These are phyloP conservation scores for Adineta ricciae DNA, from an alignment of 2,888 invertebrate genomes.

Conservation along the genomic window DNA sequence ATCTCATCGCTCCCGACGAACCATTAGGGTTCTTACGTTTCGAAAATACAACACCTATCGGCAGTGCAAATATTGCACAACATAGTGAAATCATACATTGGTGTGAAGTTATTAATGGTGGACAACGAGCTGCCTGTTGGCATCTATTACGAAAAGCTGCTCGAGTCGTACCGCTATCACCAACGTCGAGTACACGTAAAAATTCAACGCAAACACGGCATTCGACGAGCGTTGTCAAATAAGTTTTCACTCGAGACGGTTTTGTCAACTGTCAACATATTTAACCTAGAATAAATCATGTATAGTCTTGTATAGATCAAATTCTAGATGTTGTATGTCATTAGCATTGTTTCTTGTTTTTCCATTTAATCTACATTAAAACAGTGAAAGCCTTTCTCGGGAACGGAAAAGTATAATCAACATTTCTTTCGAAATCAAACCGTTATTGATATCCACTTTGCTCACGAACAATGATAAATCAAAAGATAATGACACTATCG, in stretches of 20 bases:
- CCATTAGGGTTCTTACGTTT: constrained; percentile 42
- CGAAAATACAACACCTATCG: constrained; percentile 50
- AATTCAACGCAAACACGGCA: neutral
- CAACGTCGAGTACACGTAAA: neutral
- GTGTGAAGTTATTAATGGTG: constrained; percentile 7
- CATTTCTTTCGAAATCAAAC: too few relatives aligned
- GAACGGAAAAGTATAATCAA: neutral
- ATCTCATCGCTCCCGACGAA: constrained; percentile 57
- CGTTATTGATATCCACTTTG: too few relatives aligned
- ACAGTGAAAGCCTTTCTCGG: neutral
- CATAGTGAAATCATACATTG: constrained; percentile 22
- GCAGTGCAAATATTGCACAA: neutral
- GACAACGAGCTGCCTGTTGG: constrained; percentile 5
- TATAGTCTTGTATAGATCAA: neutral
- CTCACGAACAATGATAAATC: too few relatives aligned
- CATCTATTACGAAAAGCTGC: constrained; percentile 3
- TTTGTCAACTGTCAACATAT: neutral
- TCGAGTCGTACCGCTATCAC: neutral
- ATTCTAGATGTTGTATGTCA: neutral
- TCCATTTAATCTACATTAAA: neutral
- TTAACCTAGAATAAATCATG: neutral
- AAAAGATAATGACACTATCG: too few relatives aligned
- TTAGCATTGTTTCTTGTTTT: neutral
- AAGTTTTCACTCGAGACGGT: neutral
- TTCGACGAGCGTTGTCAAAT: neutral